These are phyloP conservation scores for Menura novaehollandiae DNA, from an alignment of 2,113 vertebrate species.

Conservation along the genomic window DNA sequence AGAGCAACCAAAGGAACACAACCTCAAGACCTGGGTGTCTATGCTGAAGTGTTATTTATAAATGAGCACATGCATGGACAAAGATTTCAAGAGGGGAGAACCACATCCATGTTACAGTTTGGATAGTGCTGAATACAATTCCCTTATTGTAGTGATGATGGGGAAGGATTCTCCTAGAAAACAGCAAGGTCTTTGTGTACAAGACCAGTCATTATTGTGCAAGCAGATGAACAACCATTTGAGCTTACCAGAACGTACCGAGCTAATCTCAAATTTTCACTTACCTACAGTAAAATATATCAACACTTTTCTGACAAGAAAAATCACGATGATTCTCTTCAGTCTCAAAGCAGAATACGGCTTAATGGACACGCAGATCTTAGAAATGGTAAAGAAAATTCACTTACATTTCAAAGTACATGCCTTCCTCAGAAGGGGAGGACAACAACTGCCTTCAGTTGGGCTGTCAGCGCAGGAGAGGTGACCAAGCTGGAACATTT, in stretches of 20 bases:
- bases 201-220: not conserved
- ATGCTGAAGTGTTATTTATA: not conserved
- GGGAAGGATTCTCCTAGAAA: not conserved
- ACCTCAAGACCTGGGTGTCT: not conserved
- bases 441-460: not conserved
- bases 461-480: not conserved
- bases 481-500: not conserved
- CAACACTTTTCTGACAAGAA: not conserved
- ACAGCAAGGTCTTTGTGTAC: not conserved
- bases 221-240: not conserved
- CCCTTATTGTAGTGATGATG: not conserved
- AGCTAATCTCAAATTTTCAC: not conserved
- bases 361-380: not conserved
- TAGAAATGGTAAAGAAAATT: not conserved
- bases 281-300: not conserved
- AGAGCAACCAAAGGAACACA: not conserved
- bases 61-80: not conserved
- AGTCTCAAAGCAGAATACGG: not conserved
- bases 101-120: not conserved
- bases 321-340: not conserved
- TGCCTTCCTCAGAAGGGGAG: not conserved
- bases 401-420: not conserved
- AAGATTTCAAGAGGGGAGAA: not conserved
- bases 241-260: not conserved
- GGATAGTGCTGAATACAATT: not conserved